Evolutionary conservation across 1,140 invertebrate species (phyloP).

Genomic region (Cydia strobilella): DNA sequence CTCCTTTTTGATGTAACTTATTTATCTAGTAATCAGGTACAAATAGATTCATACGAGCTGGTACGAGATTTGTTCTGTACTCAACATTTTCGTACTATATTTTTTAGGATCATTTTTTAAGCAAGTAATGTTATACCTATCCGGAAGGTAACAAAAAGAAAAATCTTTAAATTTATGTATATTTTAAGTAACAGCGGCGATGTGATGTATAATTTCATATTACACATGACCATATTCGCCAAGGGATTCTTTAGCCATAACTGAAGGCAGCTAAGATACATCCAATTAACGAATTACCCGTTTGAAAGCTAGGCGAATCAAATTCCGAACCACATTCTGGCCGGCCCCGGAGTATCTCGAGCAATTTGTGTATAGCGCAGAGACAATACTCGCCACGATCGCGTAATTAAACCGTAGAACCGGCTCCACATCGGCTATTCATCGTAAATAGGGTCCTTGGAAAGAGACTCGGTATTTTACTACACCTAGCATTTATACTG

Average conservation of each 20-base stretch:
- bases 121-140: too few relatives aligned
- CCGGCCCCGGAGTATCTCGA: constrained; percentile 24
- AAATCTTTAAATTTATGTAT: background rate
- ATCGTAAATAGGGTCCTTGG: constrained; percentile 69
- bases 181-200: background rate
- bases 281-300: constrained; percentile 20
- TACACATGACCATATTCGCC: background rate
- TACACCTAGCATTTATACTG: constrained; percentile 39
- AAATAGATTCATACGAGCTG: background rate
- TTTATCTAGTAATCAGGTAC: background rate
- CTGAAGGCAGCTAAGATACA: background rate
- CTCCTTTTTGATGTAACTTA: background rate
- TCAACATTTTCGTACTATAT: too few relatives aligned
- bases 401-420: constrained; percentile 68
- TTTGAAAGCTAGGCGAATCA: constrained; percentile 22
- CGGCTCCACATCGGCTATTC: constrained; percentile 60
- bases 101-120: too few relatives aligned
- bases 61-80: too few relatives aligned
- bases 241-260: background rate
- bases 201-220: background rate
- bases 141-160: too few relatives aligned
- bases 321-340: constrained; percentile 26
- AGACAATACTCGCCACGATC: constrained; percentile 60
- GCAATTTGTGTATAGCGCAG: constrained; percentile 41
- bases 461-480: constrained; percentile 61